phyloP scores from a whole-genome alignment of 2,113 vertebrate species.

The Eidolon helvum region DNA sequence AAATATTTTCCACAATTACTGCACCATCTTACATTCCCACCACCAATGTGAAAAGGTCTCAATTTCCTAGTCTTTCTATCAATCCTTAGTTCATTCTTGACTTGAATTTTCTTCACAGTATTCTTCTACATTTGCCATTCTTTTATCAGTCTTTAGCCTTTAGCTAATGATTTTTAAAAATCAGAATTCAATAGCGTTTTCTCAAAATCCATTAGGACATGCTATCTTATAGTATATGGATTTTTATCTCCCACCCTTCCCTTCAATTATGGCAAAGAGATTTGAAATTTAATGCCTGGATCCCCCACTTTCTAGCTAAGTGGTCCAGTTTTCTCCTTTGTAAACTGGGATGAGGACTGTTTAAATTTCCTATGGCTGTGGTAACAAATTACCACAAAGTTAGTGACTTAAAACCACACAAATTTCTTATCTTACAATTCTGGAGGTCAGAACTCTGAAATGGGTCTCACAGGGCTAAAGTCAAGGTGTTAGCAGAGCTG shows the following conservation, averaged over 20 bases:
- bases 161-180: background rate
- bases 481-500: background rate
- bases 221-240: background rate
- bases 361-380: background rate
- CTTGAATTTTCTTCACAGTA: background rate
- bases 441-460: background rate
- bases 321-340: background rate
- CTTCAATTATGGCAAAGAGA: background rate
- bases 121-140: background rate
- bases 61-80: background rate
- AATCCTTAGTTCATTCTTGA: background rate
- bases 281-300: background rate
- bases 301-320: background rate
- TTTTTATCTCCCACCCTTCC: background rate
- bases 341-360: background rate
- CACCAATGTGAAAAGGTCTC: rapidly evolving
- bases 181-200: background rate
- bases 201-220: background rate
- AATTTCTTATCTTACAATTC: background rate
- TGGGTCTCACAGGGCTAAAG: background rate
- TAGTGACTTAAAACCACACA: background rate
- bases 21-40: background rate
- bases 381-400: background rate
- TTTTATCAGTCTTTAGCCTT: background rate
- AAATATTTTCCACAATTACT: background rate